Conservation (phyloP, 2,113 vertebrate species). For the Empidonax traillii region DNA sequence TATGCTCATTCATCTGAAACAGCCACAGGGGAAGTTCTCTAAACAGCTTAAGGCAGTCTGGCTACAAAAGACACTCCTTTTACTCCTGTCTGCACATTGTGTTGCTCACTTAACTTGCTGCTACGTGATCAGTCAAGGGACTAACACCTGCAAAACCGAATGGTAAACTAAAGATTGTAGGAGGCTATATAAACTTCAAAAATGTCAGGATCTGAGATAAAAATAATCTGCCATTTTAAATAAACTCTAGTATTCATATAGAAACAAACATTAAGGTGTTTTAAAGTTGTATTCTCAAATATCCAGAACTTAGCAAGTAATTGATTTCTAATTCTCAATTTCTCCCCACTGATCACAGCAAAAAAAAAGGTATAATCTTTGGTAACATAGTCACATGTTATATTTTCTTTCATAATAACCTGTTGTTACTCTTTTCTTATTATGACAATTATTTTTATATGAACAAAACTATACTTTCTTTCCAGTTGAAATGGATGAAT, state of each 20-base stretch:
- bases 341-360: background rate
- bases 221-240: background rate
- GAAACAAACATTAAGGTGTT: background rate
- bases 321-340: background rate
- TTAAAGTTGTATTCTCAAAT: background rate
- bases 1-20: constrained; percentile 68
- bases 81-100: background rate
- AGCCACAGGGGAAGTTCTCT: constrained; percentile 63
- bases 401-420: background rate
- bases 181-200: background rate
- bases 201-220: background rate
- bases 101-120: background rate
- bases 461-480: background rate
- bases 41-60: constrained; percentile 65
- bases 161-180: background rate
- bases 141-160: background rate
- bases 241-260: background rate
- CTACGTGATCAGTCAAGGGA: background rate
- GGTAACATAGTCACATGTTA: background rate
- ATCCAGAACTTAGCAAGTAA: background rate
- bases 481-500: background rate
- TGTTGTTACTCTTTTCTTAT: background rate
- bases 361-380: background rate
- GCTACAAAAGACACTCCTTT: constrained; percentile 22
- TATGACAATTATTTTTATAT: background rate